Evolutionary conservation across 2,113 vertebrate genomes (phyloP).

Genomic region (Hippocampus barbouri): DNA sequence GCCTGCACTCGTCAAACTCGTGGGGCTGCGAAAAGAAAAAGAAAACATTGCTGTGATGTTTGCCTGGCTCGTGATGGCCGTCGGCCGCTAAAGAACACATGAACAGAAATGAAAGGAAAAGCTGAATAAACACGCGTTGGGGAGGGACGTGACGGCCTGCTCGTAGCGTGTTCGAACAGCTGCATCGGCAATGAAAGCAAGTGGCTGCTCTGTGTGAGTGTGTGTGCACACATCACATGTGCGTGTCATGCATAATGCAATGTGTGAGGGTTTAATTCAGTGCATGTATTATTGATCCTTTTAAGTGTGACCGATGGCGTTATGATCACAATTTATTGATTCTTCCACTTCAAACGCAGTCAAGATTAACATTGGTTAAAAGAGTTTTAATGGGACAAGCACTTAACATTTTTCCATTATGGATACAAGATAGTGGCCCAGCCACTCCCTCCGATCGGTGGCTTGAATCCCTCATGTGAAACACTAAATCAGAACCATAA

Average conservation of each 20-base stretch:
- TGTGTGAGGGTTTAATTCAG: not conserved
- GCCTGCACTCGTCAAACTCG: slow-evolving; percentile 96
- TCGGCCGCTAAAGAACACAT: not conserved
- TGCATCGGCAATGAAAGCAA: not conserved
- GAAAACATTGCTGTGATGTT: not conserved
- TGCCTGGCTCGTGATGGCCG: not conserved
- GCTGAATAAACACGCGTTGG: not conserved
- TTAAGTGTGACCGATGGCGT: not conserved
- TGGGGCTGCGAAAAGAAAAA: slow-evolving; percentile 76
- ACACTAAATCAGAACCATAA: not conserved
- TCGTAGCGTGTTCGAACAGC: not conserved
- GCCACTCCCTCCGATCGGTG: too few species aligned
- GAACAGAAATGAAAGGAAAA: slow-evolving; percentile 11
- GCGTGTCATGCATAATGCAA: not conserved
- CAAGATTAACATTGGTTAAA: not conserved
- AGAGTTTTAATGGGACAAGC: not conserved
- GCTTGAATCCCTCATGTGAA: not conserved
- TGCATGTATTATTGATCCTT: not conserved
- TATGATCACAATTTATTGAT: not conserved
- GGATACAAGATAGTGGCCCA: not conserved
- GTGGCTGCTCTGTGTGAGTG: not conserved
- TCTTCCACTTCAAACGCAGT: not conserved
- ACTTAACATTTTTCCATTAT: not conserved
- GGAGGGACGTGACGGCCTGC: not conserved
- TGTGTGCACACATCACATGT: not conserved